phyloP scores from a whole-genome alignment of 1,140 invertebrate genomes.

The Eulimnadia texana region DNA sequence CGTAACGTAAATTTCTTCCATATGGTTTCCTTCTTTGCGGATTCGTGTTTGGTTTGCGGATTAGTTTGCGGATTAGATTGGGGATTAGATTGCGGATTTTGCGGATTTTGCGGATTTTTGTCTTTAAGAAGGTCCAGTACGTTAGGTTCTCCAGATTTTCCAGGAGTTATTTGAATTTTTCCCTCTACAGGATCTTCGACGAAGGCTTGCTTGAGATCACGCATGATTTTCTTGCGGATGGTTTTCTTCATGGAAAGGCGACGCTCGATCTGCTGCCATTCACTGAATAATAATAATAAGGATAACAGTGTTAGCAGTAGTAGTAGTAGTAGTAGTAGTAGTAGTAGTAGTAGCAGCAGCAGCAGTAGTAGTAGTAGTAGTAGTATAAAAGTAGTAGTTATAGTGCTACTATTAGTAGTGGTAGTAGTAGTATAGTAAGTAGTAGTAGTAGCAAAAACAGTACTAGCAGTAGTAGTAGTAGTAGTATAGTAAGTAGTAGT shows the following conservation, averaged over 20 bases:
- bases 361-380: background rate
- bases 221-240: slow-evolving; percentile 69
- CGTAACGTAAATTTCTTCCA: background rate
- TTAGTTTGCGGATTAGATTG: background rate
- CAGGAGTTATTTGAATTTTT: background rate
- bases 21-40: background rate
- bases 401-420: no score
- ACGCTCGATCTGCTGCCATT: slow-evolving; percentile 59
- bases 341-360: background rate
- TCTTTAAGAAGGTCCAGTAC: slow-evolving; percentile 7
- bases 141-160: slow-evolving; percentile 7
- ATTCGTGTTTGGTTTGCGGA: background rate
- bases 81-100: background rate
- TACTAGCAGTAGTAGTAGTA: no score
- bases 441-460: no score
- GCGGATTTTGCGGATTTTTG: background rate
- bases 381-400: no score
- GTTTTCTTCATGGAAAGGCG: slow-evolving; percentile 77
- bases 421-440: no score
- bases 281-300: slow-evolving; percentile 26
- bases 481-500: no score
- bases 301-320: background rate
- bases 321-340: background rate
- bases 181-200: slow-evolving; percentile 38
- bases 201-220: slow-evolving; percentile 56